Evolutionary conservation across 2,113 vertebrate genomes (phyloP).

Genomic region (Sorex fumeus): DNA sequence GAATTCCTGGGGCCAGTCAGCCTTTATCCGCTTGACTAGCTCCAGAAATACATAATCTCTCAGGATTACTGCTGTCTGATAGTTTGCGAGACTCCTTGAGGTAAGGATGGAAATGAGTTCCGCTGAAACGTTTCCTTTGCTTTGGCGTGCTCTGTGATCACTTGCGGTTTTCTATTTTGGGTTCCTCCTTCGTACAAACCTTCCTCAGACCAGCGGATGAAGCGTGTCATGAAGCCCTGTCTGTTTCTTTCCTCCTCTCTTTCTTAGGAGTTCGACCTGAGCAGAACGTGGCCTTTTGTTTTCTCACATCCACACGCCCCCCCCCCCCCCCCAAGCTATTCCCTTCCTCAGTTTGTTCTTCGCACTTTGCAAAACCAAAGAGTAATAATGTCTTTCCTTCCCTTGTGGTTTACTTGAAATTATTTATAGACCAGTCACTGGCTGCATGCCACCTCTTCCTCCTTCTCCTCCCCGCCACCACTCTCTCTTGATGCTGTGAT

Average conservation of each 20-base stretch:
- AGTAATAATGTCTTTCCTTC: conserved; percentile 55
- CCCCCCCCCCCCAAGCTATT: not conserved
- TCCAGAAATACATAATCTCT: not conserved
- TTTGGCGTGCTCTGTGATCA: not conserved
- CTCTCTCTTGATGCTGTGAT: not conserved
- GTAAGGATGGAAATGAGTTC: not conserved
- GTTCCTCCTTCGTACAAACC: not conserved
- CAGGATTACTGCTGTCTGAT: not conserved
- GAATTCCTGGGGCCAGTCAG: not conserved
- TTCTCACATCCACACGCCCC: not conserved
- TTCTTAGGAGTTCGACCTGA: not conserved
- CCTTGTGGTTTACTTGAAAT: conserved; percentile 56
- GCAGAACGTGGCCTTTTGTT: not conserved
- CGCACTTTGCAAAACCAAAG: conserved; percentile 38
- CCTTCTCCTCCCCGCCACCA: too few relatives aligned
- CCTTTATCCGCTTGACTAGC: not conserved
- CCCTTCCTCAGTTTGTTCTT: conserved; percentile 60
- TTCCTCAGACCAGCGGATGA: not conserved
- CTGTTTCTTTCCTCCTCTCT: not conserved
- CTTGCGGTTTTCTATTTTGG: not conserved
- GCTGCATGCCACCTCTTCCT: not conserved
- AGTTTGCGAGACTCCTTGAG: not conserved
- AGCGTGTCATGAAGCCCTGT: not conserved
- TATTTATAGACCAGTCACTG: conserved; percentile 30
- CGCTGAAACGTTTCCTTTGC: not conserved